Evolutionary conservation across 2,113 vertebrate genomes (phyloP), one percentile per base, ranked within the genome.

Genomic region (Grammomys surdaster): DNA sequence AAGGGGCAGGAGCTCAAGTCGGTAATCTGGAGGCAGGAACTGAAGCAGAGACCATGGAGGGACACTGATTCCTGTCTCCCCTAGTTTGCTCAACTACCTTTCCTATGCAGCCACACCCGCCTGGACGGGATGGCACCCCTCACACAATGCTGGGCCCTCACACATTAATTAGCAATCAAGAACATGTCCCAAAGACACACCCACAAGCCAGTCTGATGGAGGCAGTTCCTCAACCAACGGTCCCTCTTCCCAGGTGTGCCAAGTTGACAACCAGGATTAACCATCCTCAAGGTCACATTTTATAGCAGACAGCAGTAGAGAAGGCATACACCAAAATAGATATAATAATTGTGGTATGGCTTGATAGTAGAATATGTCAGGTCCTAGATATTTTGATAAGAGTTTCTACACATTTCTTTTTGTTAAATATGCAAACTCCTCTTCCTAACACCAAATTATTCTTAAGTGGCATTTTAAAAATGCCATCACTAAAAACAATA

Each of bases 401-500:
- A 87, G 72, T 72, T 89, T 80, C n/a, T 36, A 81, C 26, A 33
- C 22, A 77, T 80, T 91, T 88, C 75, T 80, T 91, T 91, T 92
- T 63, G 48, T 16, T 48, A 92, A 65, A 26, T 40, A 36, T 76
- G 46, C 84, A 94, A 90, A 46, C 16, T 56, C 77, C 17, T 24
- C 14, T 70, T 56, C 58, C 58, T 24, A 95, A 51, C 67, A 67
- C 36, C 43, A 72, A 90, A 54, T 86, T 72, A 92, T 85, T 82
- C 90, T 70, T 72, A 88, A 88, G 36, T 65, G 22, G 4, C 33
- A 65, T 81, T 75, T 81, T 75, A 6, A 81, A 81, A 91, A 86
- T 84, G 2, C 22, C 70, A 92, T 54, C 73, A 72, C 60, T 48
- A 80, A 73, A 93, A 92, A 81, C 28, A 88, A 78, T 58, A 88